A percentile compares a stretch with the other conserved stretches of the same genome.
Conservation (phyloP, 2,113 vertebrate species). For the Ctenodactylus gundi region DNA sequence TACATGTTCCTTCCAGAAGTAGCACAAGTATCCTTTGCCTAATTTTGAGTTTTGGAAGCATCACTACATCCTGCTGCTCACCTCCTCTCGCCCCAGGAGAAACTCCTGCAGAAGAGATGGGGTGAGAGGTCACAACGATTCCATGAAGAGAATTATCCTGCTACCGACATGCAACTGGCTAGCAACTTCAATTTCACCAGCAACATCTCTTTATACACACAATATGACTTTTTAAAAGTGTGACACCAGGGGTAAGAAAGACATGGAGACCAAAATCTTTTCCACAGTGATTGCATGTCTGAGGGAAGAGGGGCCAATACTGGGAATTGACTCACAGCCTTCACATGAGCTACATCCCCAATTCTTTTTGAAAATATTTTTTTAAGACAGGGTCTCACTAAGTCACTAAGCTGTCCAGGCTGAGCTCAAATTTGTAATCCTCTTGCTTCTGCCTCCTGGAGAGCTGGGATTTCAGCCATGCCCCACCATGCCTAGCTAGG, state of each 20-base stretch:
- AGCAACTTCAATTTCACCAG: neutral
- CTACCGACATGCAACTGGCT: neutral
- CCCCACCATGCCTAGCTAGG: no score
- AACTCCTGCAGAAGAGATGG: neutral
- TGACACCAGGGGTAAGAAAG: no score
- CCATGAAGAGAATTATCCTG: neutral
- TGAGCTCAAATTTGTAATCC: no score
- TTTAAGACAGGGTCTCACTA: no score
- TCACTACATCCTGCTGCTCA: neutral
- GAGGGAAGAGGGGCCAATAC: no score
- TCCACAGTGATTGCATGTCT: rapidly evolving
- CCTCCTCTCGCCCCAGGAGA: neutral
- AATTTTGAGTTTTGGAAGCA: neutral
- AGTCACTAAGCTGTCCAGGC: no score
- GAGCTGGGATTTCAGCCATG: no score
- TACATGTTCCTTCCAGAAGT: neutral
- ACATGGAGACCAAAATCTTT: neutral
- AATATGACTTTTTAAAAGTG: neutral
- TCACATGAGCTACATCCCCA: no score
- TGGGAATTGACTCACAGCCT: no score
- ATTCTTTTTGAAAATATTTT: no score
- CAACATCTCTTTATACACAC: neutral
- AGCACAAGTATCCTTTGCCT: neutral
- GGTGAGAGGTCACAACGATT: neutral
- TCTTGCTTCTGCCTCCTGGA: no score